phyloP scores from a whole-genome alignment of 2,888 invertebrate species.

The Pseudoips prasinana region DNA sequence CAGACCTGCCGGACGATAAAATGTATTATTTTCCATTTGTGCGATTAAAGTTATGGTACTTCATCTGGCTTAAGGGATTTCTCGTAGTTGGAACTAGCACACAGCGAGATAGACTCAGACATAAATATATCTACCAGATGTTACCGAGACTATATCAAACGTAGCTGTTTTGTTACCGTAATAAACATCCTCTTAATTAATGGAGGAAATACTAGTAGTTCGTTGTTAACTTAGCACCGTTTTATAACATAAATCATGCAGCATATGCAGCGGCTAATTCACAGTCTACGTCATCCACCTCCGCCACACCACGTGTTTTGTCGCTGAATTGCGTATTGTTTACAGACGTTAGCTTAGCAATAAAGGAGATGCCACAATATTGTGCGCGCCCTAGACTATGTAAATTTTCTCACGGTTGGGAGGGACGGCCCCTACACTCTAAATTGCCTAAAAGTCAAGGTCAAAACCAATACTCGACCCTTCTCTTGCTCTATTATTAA shows the following conservation, averaged over 20 bases:
- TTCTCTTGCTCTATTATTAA: conserved; percentile 3
- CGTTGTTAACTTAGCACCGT: background rate
- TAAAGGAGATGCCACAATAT: conserved; percentile 12
- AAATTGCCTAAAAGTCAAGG: conserved; percentile 39
- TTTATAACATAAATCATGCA: conserved; percentile 10
- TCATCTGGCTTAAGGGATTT: too few species aligned
- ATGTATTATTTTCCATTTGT: too few species aligned
- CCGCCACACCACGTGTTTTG: conserved; percentile 5
- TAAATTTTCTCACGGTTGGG: conserved; percentile 6
- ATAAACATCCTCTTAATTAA: conserved; percentile 5
- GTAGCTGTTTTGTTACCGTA: background rate
- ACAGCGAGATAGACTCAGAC: too few species aligned
- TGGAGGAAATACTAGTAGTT: background rate
- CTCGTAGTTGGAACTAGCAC: too few species aligned
- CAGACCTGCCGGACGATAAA: too few species aligned
- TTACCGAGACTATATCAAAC: background rate
- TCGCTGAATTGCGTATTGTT: conserved; percentile 8
- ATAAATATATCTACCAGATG: too few species aligned
- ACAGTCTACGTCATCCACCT: conserved; percentile 3
- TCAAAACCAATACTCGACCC: conserved; percentile 51
- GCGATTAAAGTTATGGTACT: too few species aligned
- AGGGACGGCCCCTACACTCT: conserved; percentile 6
- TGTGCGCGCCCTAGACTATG: conserved; percentile 6
- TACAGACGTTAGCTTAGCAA: conserved; percentile 7
- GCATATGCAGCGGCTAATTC: background rate